Base-by-base conservation (phyloP, 1,140 invertebrate species). In the Rhagoletis zephyria region DNA sequence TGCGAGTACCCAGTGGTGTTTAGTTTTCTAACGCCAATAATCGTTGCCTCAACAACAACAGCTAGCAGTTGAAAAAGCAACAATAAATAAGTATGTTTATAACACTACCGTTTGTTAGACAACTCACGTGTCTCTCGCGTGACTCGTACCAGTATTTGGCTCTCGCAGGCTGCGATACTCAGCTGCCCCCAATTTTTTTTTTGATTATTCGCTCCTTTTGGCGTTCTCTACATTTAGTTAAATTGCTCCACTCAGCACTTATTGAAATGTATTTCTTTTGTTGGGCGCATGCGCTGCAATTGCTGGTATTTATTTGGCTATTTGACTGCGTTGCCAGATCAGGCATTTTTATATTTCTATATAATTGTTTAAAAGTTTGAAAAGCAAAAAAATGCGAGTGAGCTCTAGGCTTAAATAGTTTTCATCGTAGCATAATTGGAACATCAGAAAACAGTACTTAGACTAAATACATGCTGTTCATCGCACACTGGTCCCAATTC, bases 41-140 rank as follows among this genome's bases (percentile, higher is more conserved):
- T 16, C 61, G 16, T 56, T 9, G 74, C 42, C 1, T 1, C 16
- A 56, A 19, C 19, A 45, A 3, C 67, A 59, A 59, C n/a, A 81
- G 51, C 19, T 40, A 67, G 4, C 12, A 0, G 3, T 51, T 77
- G 70, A n/a, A 51, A 81, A 1, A 56, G 45, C 19, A 51, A 19
- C 16, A 56, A 16, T 1, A 70, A 45, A 19, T 1, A 70, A 45
- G 30, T n/a, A 19, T 81, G 70, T 81, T 81, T n/a, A 3, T 19
- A 2, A 51, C 3, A 56, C 6, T 9, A 56, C 5, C 74, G 16
- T 10, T 10, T 51, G 70, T 19, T 77, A 56, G 6, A 30, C 48
- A 45, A 6, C 74, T 81, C 48, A 81, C 48, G 74, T 81, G 74
- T 42, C 45, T 6, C 74, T 81, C 74, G n/a, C 74, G 45, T 56